A percentile compares a stretch with the other conserved stretches of the same genome.
phyloP scores from a whole-genome alignment of 2,797 vertebrate genomes.

The Cuniculus paca region DNA sequence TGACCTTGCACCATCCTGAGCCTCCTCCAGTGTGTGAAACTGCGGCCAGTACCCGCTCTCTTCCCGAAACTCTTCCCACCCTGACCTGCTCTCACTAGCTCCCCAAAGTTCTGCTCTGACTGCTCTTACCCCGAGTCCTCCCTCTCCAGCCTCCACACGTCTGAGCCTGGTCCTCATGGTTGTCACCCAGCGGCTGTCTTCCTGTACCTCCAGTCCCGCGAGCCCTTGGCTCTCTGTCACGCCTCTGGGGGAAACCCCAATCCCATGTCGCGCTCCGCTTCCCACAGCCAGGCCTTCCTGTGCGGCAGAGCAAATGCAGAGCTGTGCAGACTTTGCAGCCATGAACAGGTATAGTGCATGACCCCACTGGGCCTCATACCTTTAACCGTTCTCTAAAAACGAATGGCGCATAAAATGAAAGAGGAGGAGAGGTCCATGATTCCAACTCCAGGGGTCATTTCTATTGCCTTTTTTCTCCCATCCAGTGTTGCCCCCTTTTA shows the following conservation, averaged over 20 bases:
- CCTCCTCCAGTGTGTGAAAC: not conserved
- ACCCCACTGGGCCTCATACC: not conserved
- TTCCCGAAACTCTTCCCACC: not conserved
- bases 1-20: not conserved
- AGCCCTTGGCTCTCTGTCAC: not conserved
- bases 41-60: too few species aligned
- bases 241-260: not conserved
- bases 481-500: not conserved
- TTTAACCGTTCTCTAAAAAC: constrained; percentile 12
- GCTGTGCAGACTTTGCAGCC: not conserved
- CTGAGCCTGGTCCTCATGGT: too few species aligned
- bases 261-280: not conserved
- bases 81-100: not conserved
- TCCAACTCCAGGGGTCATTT: not conserved
- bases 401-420: not conserved
- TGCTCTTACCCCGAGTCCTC: not conserved
- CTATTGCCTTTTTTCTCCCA: not conserved
- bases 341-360: not conserved
- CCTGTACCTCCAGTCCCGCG: too few species aligned
- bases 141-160: not conserved
- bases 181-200: not conserved
- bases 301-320: not conserved
- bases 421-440: not conserved
- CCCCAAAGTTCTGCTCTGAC: not conserved
- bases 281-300: not conserved